phyloP scores from a whole-genome alignment of 2,113 vertebrate species.

The Xiphophorus maculatus region DNA sequence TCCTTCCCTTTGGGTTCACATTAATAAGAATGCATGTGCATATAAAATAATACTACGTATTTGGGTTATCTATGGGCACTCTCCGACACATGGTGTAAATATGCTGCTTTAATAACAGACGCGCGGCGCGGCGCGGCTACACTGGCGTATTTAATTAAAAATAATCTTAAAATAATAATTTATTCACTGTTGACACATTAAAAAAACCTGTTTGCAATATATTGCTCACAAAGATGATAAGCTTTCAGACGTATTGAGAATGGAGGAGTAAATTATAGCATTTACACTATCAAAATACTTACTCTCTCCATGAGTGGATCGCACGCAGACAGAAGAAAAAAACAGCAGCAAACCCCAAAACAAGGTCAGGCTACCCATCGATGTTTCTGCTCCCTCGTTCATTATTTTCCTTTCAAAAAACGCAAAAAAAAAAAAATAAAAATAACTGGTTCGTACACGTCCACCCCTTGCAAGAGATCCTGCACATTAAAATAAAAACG shows the following conservation, averaged over 20 bases:
- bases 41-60: not conserved
- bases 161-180: not conserved
- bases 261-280: not conserved
- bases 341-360: slow-evolving; percentile 87
- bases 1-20: not conserved
- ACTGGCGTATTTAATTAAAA: not conserved
- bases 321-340: slow-evolving; percentile 82
- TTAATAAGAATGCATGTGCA: not conserved
- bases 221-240: not conserved
- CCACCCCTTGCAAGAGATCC: not conserved
- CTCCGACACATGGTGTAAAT: slow-evolving; percentile 53
- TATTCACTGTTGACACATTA: not conserved
- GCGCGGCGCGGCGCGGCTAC: not conserved
- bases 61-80: slow-evolving; percentile 14
- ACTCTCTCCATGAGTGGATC: slow-evolving; percentile 89
- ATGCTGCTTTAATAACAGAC: slow-evolving; percentile 2
- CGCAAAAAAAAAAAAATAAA: slow-evolving; percentile 1
- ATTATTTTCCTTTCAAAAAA: slow-evolving; percentile 68
- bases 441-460: not conserved
- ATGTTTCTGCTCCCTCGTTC: slow-evolving; percentile 85
- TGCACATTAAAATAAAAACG: not conserved
- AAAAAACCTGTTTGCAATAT: not conserved
- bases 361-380: slow-evolving; percentile 87
- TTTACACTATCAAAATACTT: slow-evolving; percentile 70
- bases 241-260: not conserved